Conservation (phyloP, 2,797 vertebrate genomes). For the Antennarius maculatus region DNA sequence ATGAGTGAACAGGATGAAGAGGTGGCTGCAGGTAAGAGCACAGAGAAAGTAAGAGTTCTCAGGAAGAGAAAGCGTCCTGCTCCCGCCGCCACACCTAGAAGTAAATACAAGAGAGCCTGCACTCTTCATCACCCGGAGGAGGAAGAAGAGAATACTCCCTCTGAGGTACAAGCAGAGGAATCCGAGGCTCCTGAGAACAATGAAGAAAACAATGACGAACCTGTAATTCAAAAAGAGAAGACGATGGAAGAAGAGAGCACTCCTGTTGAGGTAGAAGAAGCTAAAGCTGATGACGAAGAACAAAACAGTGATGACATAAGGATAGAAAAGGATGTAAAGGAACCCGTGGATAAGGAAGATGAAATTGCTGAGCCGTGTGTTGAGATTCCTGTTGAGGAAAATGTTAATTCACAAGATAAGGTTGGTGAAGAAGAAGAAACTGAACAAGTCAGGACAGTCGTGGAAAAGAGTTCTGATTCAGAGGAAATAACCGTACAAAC, state of each 20-base stretch:
- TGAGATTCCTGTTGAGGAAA: neutral
- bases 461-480: slow-evolving; percentile 9
- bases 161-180: neutral
- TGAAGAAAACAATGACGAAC: neutral
- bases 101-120: slow-evolving; percentile 19
- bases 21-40: too few species aligned
- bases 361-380: neutral
- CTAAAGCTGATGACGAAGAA: neutral
- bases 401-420: neutral
- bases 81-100: neutral
- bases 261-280: slow-evolving; percentile 7
- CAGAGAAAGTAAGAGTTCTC: slow-evolving; percentile 4
- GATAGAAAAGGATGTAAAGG: neutral
- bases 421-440: slow-evolving; percentile 48
- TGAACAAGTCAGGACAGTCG: neutral
- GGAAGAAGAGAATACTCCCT: slow-evolving; percentile 3
- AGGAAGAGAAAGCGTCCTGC: slow-evolving; percentile 35
- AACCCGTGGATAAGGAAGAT: neutral
- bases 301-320: too few species aligned
- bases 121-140: slow-evolving; percentile 8
- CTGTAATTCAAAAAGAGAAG: neutral
- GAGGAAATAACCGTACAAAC: slow-evolving; percentile 11
- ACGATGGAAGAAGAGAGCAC: neutral
- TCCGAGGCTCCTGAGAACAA: too few species aligned
- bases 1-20: slow-evolving; percentile 12